Evolutionary conservation across 2,888 invertebrate genomes (phyloP).

Genomic region (Meiosimyza decipiens): DNA sequence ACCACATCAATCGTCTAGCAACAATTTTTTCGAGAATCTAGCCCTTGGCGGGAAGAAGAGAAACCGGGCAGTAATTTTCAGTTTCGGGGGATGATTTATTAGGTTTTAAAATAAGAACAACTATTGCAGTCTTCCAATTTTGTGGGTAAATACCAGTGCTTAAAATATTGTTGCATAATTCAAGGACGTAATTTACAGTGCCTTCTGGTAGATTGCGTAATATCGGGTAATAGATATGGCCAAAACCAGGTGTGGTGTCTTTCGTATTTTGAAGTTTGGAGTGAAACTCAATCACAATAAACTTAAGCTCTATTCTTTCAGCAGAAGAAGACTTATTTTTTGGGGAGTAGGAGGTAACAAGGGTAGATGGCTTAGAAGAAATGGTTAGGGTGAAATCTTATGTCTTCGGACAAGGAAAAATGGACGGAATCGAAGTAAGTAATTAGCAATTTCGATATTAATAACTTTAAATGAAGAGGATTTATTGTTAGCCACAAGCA

Average conservation of each 20-base stretch:
- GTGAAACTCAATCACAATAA: no score
- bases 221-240: slow-evolving; percentile 13
- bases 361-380: no score
- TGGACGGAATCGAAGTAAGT: no score
- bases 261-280: no score
- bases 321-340: no score
- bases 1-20: slow-evolving; percentile 24
- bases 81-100: neutral
- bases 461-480: no score
- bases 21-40: slow-evolving; percentile 33
- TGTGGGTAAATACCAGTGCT: slow-evolving; percentile 1
- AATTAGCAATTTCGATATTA: no score
- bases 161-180: slow-evolving; percentile 8
- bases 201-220: neutral
- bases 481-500: no score
- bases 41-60: slow-evolving; percentile 21
- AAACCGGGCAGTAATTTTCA: slow-evolving; percentile 7
- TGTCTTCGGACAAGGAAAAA: no score
- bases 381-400: no score
- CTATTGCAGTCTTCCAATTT: slow-evolving; percentile 2
- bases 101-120: slow-evolving; percentile 13
- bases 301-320: no score
- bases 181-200: neutral
- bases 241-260: neutral
- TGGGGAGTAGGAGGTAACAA: no score